Conservation (phyloP, 30 jellyfish, hydroid and myxozoan species). For the Nemopilema nomurai region DNA sequence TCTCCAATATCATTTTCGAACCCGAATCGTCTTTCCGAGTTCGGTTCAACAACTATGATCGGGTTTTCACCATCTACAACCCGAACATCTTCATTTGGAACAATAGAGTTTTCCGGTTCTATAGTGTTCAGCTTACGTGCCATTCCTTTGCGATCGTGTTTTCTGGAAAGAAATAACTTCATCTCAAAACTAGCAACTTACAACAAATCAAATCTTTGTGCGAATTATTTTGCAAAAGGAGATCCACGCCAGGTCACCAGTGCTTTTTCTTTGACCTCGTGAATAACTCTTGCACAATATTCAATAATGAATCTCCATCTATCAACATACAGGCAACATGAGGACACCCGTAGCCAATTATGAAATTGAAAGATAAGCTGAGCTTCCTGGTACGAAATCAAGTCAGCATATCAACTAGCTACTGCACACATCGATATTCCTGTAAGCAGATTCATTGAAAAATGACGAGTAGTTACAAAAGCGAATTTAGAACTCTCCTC, state of each 20-base stretch:
- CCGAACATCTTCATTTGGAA: neutral
- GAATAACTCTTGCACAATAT: too few relatives aligned
- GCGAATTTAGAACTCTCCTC: too few relatives aligned
- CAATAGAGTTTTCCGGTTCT: constrained; percentile 10
- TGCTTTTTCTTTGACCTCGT: neutral
- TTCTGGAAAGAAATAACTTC: constrained; percentile 24
- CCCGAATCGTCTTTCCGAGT: constrained; percentile 22
- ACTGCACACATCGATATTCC: too few relatives aligned
- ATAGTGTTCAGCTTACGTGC: constrained; percentile 60
- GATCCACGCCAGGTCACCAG: neutral
- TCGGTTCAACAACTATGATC: constrained; percentile 38
- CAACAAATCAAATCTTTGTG: neutral
- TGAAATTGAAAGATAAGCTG: too few relatives aligned
- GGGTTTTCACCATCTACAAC: constrained; percentile 16
- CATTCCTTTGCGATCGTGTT: constrained; percentile 79
- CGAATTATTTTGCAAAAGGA: neutral
- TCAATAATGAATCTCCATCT: too few relatives aligned
- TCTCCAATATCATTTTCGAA: constrained; percentile 21
- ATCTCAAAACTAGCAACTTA: neutral
- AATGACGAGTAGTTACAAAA: too few relatives aligned
- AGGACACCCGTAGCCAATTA: too few relatives aligned
- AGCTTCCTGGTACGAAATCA: too few relatives aligned
- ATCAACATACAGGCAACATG: too few relatives aligned
- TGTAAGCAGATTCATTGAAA: too few relatives aligned
- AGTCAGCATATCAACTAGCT: too few relatives aligned